phyloP scores from a whole-genome alignment of 2,113 vertebrate species.

The Rhabdomys dilectus region DNA sequence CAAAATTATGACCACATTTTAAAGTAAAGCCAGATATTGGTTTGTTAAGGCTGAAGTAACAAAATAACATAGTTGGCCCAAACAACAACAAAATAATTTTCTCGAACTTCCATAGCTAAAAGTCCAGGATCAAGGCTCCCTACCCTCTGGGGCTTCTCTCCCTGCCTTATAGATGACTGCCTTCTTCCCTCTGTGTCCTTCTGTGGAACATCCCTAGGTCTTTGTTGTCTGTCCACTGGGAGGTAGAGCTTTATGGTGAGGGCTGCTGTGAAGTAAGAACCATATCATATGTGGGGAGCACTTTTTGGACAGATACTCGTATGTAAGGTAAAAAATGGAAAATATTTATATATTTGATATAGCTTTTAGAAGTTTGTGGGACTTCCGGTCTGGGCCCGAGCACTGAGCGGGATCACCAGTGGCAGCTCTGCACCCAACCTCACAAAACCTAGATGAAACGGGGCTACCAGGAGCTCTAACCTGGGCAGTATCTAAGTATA shows the following conservation, averaged over 20 bases:
- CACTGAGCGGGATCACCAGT: too few relatives aligned
- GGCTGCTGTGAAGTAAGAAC: background rate
- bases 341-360: slow-evolving; percentile 28
- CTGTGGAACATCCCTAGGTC: background rate
- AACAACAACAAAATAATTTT: background rate
- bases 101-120: background rate
- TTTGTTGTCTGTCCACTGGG: background rate
- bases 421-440: too few relatives aligned
- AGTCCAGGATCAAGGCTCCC: background rate
- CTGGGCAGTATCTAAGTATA: too few relatives aligned
- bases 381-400: too few relatives aligned
- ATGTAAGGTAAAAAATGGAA: slow-evolving; percentile 37
- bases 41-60: background rate
- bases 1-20: background rate
- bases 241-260: background rate
- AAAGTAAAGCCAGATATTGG: background rate
- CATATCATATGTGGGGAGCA: background rate
- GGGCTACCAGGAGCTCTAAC: too few relatives aligned
- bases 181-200: background rate
- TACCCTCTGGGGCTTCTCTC: background rate
- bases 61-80: background rate
- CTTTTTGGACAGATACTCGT: background rate
- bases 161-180: background rate
- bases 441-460: too few relatives aligned
- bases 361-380: slow-evolving; percentile 28